phyloP scores from a whole-genome alignment of 2,113 vertebrate species.

The Lepus timidus region DNA sequence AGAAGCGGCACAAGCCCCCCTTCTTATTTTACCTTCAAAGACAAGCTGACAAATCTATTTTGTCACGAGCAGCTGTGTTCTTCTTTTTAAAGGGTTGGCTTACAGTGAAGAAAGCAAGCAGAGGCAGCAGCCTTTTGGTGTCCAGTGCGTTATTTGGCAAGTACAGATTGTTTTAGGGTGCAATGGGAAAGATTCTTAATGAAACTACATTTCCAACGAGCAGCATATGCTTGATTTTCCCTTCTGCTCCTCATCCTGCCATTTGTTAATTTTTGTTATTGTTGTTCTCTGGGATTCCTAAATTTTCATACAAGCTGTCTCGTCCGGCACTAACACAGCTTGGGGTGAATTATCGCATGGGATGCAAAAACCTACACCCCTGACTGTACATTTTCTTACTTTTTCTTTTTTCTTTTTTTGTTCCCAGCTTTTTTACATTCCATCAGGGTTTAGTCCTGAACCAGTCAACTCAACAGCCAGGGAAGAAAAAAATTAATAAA shows the following conservation, averaged over 20 bases:
- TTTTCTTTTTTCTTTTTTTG: not conserved
- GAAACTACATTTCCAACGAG: conserved; percentile 80
- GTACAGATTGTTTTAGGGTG: conserved; percentile 78
- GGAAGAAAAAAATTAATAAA: not conserved
- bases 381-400: not conserved
- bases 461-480: not conserved
- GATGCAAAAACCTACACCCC: conserved; percentile 52
- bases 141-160: conserved; percentile 76
- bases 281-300: conserved; percentile 68
- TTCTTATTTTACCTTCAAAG: conserved; percentile 81
- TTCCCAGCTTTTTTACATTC: conserved; percentile 41
- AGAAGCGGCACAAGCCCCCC: conserved; percentile 74
- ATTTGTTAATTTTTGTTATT: conserved; percentile 75
- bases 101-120: conserved; percentile 80
- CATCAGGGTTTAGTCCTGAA: conserved; percentile 45
- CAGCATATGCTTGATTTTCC: conserved; percentile 82
- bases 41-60: conserved; percentile 90
- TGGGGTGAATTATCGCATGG: conserved; percentile 39
- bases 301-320: conserved; percentile 75
- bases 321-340: conserved; percentile 60
- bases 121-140: conserved; percentile 75
- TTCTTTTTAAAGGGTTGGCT: conserved; percentile 85
- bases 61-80: conserved; percentile 89
- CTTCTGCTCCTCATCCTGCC: conserved; percentile 72
- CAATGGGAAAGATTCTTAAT: conserved; percentile 83